Base-by-base conservation (phyloP, 2,888 invertebrate genomes). In the Drosophila anomelani region DNA sequence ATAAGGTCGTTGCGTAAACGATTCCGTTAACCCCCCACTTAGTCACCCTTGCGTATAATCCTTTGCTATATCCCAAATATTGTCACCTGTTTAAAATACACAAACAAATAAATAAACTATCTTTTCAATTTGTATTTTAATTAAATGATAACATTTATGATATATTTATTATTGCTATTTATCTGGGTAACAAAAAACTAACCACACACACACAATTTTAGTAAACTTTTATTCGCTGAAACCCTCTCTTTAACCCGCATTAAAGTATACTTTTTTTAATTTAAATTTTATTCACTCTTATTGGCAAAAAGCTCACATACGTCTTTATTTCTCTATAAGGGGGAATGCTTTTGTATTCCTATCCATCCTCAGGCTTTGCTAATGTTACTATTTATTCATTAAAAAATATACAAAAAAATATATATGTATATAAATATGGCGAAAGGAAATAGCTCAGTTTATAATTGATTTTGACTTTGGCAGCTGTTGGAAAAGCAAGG, bases 301-400 rank as follows among this genome's bases (percentile, higher is more conserved):
- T 78, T 85, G 54, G 70, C 80, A 78, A 47, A 55, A 67, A 38
- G 43, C 49, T 75, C 80, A 80, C 43, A 73, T 72, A 83, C 83
- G 75, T 76, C 60, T 32, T 2, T 80, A 62, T 29, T 51, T 39
- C 34, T 29, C 26, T 34, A 20, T 51, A 51, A 20, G 51, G 9
- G 4, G 20, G 20, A 51, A 5, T 20, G 34, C 34, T 34, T 51
- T 34, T 9, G 20, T 34, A 51, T 51, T 34, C 51, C 26, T 32
- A 44, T 34, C 34, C 43, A 46, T 15, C 47, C 62, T 59, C 55
- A 29, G 47, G 15, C n/a, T 51, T 32, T 39, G 44, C 29, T 32
- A 39, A 9, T 23, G 57, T 51, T 43, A 47, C 44, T 58, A 73
- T 72, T 54, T 55, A 75, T 85, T 78, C 60, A 69, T 60, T 55